Evolutionary conservation across 2,888 invertebrate genomes (phyloP), one percentile per base, ranked within the genome.

Genomic region (Drosophila nr. fundita): DNA sequence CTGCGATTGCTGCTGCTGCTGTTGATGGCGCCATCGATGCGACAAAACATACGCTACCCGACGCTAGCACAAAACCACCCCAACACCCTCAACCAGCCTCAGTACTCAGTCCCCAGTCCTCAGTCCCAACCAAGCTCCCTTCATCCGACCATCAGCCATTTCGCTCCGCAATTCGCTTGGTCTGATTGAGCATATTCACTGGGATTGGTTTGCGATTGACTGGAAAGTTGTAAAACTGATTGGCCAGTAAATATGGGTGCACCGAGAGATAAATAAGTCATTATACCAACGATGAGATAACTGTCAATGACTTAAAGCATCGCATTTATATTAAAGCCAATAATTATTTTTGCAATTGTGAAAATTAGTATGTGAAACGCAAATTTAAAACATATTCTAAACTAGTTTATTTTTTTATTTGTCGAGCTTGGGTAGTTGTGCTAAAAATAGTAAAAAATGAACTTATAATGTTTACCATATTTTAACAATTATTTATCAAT

Each of bases 181-280:
- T 76, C 76, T 88, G 86, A 81, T 79, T 90, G 88, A 68, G 78
- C 71, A 61, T 76, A 49, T 73, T 52, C 66, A 72, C 68, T 71
- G 73, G 73, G 78, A 69, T 87, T 77, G 86, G 68, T 72, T 82
- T 72, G 62, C 71, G 88, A 87, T 80, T 80, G 90, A 82, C 76
- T 78, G 78, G 73, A 85, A 87, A 75, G 76, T 80, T 78, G 73
- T 77, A 71, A 83, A 80, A 80, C 78, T 88, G 78, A 84, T 83
- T 86, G 76, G 72, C 45, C 68, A 77, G 69, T 68, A 72, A 75
- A 74, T 73, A 66, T 74, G 73, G 65, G 64, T 55, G 60, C 54
- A 59, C 49, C 71, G 40, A 67, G 74, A 83, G 73, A 83, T 87
- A 84, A 76, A 76, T 72, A 78, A 83, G 53, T 62, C 55, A 70